Evolutionary conservation across 2,797 vertebrate genomes (phyloP), one percentile per base, ranked within the genome.

Genomic region (Chiloscyllium punctatum): DNA sequence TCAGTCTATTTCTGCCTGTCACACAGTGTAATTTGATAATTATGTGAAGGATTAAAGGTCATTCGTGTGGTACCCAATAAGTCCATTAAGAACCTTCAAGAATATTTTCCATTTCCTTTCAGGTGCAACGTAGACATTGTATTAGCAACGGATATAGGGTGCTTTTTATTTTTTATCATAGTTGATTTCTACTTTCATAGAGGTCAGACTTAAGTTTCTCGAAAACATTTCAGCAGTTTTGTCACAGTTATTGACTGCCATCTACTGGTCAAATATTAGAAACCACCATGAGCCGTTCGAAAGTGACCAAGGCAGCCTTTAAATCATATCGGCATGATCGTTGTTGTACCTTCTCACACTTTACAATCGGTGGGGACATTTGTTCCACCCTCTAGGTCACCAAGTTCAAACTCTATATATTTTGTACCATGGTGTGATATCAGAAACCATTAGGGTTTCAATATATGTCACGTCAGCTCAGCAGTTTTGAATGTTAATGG

Each of bases 241-340:
- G 42, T 30, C 71, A 51, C 18, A 95, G 94, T 74, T 15, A 74
- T 51, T 74, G 94, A 15, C 48, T 95, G 94, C 94, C 94, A 95
- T 95, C 94, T 95, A 95, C 48, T 74, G 94, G 48, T 53, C 18
- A 3, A 11, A 77, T 77, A 27, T 6, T 48, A 95, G 27, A 77
- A 92, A 57, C 21, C 27, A 77, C 27, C 30, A 16, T 57, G 18
- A 74, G 25, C 42, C 27, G 13, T 33, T 48, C 18, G 25, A 21
- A 53, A 25, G 66, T 15, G 37, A 9, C 6, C n/a, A 51, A 11
- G 23, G 48, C 30, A 11, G 62, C 11, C 23, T 42, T 92, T 69
- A 0, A 37, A 69, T 25, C 42, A 42, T 69, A 42, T 69, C 8
- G 0, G 25, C 23, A 4, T 11, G 69, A 9, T 25, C 62, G 11